Evolutionary conservation across 2,113 vertebrate genomes (phyloP), one percentile per base, ranked within the genome.

Genomic region (Cacatua alba): DNA sequence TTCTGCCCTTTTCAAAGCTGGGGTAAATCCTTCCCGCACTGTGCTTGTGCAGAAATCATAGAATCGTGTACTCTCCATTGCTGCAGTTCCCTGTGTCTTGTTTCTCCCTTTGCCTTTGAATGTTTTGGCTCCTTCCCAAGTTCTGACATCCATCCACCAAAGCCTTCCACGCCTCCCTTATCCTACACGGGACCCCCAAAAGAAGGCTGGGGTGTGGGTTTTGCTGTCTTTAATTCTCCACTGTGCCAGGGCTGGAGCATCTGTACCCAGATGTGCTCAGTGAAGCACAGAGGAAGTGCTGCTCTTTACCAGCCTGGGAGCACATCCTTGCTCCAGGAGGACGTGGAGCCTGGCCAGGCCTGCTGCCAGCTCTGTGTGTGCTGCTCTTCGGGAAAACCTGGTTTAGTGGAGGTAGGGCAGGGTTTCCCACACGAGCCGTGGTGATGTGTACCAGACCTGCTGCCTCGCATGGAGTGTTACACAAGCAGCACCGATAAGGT

Each of bases 381-480:
- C 29, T 83, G 39, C 17, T 75, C 26, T 91, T 69, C 35, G n/a
- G 60, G 60, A 90, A 84, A 77, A 67, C n/a, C 53, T 88, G 19
- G 14, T 93, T 86, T 83, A 81, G 64, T 55, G 43, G 77, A 80
- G 31, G 59, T 21, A 23, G 57, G 37, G 39, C 59, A 93, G 48
- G 67, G 26, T 18, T 5, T 84, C 29, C 55, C 69, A 52, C 26
- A 9, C 0, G 6, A 53, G 80, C 37, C 37, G 8, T 0, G 0
- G 26, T 3, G 55, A 13, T 23, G 33, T 8, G 8, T 59, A 33
- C 55, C 33, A n/a, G 55, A 59, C 55, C 51, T 53, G 17, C 51
- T 0, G 2, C 68, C 48, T 68, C 0, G 0, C 57, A 35, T 29
- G 16, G n/a, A 70, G 52, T 0, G 0, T 26, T 59, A 26, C 29